A percentile compares a stretch with the other conserved stretches of the same genome.
phyloP scores from a whole-genome alignment of 2,888 invertebrate genomes.

The Pammene aurita region DNA sequence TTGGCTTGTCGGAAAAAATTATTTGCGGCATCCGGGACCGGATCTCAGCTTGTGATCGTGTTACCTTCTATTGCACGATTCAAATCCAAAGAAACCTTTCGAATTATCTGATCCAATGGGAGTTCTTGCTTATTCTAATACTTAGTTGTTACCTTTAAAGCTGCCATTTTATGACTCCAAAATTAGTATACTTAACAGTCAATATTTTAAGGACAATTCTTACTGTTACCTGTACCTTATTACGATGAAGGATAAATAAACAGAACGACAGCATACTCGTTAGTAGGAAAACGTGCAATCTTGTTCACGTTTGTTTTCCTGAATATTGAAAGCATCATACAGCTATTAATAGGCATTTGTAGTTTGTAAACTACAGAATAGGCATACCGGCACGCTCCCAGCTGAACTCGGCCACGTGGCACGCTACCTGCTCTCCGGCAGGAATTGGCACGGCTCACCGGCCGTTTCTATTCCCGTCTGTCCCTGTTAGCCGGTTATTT shows the following conservation, averaged over 20 bases:
- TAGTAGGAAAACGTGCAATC: neutral
- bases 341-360: slow-evolving; percentile 11
- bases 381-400: slow-evolving; percentile 51
- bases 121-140: slow-evolving; percentile 29
- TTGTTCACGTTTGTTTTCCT: slow-evolving; percentile 1
- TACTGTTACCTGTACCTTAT: too few relatives aligned
- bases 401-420: slow-evolving; percentile 67
- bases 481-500: slow-evolving; percentile 76
- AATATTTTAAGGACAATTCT: too few relatives aligned
- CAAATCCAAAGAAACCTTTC: slow-evolving; percentile 48
- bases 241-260: too few relatives aligned
- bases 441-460: slow-evolving; percentile 75
- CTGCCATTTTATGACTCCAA: neutral
- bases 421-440: slow-evolving; percentile 62
- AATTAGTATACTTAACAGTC: too few relatives aligned
- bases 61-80: slow-evolving; percentile 56
- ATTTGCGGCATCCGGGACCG: slow-evolving; percentile 66
- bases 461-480: slow-evolving; percentile 75
- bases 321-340: neutral
- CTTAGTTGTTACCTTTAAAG: slow-evolving; percentile 2
- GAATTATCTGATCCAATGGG: slow-evolving; percentile 50
- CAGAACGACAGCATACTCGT: neutral
- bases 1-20: slow-evolving; percentile 62
- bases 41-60: slow-evolving; percentile 59
- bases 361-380: slow-evolving; percentile 37